Base-by-base conservation (phyloP, 2,888 invertebrate species). In the Drosophila flavopinicola region DNA sequence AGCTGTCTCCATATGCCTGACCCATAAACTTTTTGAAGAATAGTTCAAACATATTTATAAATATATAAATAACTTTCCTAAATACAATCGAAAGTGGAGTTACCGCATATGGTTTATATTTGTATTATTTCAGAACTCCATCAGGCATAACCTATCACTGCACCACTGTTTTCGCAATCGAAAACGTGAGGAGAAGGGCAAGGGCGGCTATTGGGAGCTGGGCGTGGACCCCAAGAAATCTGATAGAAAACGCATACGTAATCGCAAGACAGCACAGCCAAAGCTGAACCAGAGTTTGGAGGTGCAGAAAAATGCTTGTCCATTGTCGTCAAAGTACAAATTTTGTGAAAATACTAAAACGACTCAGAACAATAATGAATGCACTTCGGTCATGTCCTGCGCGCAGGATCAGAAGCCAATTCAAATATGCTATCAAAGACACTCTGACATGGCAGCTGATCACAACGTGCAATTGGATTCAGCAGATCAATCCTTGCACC, bases 201-300 rank as follows among this genome's bases (percentile, higher is more conserved):
- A 91, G 64, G 91, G 91, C 1, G 91, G 91, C 10, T 91, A 91
- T 35, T 91, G 91, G 91, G 91, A 91, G 45, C 65, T 91, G 11
- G 90, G 90, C 0, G 87, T 91, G 1, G 91, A 91, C 74, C 85
- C 87, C 1, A 89, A 87, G 20, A 91, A 91, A 75, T 89, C 88
- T 37, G 88, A 91, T 52, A 88, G 87, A 11, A 91, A 91, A 48
- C 87, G 91, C 7, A 88, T 91, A 24, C 85, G 91, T 2, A 90
- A 90, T 66, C 78, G 88, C 0, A 89, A 88, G 44, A 38, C 75
- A 3, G 49, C 59, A 1, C 57, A 60, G 35, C 10, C 47, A 1
- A 80, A 67, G 15, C 11, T 27, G 20, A 58, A 58, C 6, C 33
- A 37, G 13, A 25, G 20, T 6, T 3, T 41, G n/a, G 6, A 54